phyloP scores from a whole-genome alignment of 2,113 vertebrate species.

The Malurus alboscapulatus region DNA sequence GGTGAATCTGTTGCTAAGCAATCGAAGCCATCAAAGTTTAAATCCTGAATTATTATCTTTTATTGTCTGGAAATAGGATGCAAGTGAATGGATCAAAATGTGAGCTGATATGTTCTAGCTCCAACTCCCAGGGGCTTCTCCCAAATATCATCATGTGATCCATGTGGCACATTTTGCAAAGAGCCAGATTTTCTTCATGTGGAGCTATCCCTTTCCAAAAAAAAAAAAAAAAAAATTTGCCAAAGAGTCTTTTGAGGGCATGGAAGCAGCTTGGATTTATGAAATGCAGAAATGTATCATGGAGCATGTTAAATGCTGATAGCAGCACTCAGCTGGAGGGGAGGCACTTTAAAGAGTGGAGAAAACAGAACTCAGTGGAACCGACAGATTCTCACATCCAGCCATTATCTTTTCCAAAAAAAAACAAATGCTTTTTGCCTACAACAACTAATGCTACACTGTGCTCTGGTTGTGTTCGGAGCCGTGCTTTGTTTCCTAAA shows the following conservation, averaged over 20 bases:
- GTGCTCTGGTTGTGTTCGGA: not conserved
- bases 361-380: not conserved
- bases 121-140: not conserved
- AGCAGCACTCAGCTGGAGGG: not conserved
- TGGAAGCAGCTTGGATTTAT: not conserved
- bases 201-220: not conserved
- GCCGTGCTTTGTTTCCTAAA: constrained; percentile 36
- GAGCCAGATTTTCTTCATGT: not conserved
- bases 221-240: not conserved
- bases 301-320: not conserved
- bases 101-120: not conserved
- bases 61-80: constrained; percentile 27
- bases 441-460: not conserved
- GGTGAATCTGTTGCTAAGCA: constrained; percentile 53
- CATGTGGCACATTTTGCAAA: not conserved
- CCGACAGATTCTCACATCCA: not conserved
- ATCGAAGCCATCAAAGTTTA: constrained; percentile 35
- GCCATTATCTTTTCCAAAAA: not conserved
- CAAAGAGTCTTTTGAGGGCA: not conserved
- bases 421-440: not conserved
- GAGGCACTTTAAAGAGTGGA: not conserved
- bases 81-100: not conserved
- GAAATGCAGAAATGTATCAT: not conserved
- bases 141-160: not conserved
- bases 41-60: constrained; percentile 19